These are phyloP conservation scores for Tyria jacobaeae DNA, from an alignment of 2,888 invertebrate species.

Conservation along the genomic window DNA sequence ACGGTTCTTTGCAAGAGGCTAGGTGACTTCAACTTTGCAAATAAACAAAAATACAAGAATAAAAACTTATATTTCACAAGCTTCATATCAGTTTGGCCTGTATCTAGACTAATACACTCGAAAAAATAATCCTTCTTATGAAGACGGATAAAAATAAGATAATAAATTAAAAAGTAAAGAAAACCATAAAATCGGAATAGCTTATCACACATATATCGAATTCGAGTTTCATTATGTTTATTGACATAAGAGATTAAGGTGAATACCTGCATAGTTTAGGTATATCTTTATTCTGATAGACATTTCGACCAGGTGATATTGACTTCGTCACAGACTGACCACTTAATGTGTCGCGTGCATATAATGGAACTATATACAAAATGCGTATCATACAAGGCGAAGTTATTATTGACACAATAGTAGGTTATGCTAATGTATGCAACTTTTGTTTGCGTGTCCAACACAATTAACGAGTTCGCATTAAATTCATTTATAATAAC, in stretches of 20 bases:
- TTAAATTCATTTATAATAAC: neutral
- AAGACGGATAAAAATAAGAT: no score
- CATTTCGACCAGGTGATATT: neutral
- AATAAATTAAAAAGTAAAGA: no score
- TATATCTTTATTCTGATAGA: no score
- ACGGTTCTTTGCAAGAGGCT: conserved; percentile 43
- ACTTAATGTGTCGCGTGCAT: neutral
- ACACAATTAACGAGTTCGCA: neutral
- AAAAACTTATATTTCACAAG: neutral
- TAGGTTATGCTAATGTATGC: neutral
- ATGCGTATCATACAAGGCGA: neutral
- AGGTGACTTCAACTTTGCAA: neutral
- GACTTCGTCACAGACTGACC: neutral
- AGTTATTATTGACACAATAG: neutral
- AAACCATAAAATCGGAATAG: no score
- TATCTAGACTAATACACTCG: no score
- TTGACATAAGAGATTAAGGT: no score
- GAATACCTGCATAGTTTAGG: no score
- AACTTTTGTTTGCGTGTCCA: neutral
- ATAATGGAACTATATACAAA: neutral
- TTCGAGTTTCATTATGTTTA: no score
- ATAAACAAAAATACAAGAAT: neutral
- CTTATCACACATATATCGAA: no score
- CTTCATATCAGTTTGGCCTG: no score
- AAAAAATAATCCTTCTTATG: no score